Conservation (phyloP, 2,888 invertebrate genomes). For the Lasius platythorax region DNA sequence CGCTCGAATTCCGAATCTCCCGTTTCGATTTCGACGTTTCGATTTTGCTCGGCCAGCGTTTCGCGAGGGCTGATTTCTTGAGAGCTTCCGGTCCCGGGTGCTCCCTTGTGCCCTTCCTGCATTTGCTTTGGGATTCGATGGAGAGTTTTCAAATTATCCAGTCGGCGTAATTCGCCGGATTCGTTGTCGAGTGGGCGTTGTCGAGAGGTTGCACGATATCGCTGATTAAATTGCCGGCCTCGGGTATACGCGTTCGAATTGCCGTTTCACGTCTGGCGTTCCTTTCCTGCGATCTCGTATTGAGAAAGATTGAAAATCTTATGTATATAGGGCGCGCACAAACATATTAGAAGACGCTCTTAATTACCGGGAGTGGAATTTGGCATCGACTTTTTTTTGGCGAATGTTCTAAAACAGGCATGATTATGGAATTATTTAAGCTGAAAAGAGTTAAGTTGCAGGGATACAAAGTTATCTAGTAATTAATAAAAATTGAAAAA, state of each 20-base stretch:
- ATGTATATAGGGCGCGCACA: background rate
- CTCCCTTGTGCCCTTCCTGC: background rate
- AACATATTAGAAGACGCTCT: background rate
- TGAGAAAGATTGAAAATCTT: slow-evolving; percentile 17
- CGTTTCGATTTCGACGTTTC: slow-evolving; percentile 22
- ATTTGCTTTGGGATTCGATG: slow-evolving; percentile 35
- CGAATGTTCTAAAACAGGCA: background rate
- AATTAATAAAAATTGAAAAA: background rate
- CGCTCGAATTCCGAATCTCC: slow-evolving; percentile 47
- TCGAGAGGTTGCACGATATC: slow-evolving; percentile 30
- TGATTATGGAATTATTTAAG: background rate
- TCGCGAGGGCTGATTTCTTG: slow-evolving; percentile 20
- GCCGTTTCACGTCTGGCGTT: background rate
- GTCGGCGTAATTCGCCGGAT: slow-evolving; percentile 38
- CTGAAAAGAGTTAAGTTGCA: background rate
- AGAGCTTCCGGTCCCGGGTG: background rate
- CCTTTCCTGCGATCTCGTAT: background rate
- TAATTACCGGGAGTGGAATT: slow-evolving; percentile 9
- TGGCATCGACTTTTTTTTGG: background rate
- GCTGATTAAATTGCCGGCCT: slow-evolving; percentile 42
- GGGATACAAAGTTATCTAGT: background rate
- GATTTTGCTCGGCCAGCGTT: background rate
- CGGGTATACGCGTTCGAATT: slow-evolving; percentile 32
- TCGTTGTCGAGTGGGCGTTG: slow-evolving; percentile 3
- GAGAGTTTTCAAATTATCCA: slow-evolving; percentile 47